Evolutionary conservation across 2,888 invertebrate species (phyloP).

Genomic region (Synergus japonicus): DNA sequence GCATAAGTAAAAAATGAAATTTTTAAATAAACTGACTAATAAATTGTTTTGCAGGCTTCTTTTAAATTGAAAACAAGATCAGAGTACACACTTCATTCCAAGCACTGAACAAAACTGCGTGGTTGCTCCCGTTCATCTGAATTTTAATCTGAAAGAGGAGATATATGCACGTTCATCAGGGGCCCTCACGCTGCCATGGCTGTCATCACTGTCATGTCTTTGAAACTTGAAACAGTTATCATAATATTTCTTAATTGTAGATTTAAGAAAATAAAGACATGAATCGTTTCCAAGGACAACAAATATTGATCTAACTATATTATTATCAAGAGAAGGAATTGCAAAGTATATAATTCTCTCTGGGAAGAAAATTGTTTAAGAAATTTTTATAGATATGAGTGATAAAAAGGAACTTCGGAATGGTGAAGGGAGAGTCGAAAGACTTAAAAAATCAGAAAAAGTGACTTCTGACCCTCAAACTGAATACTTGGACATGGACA

Average conservation of each 20-base stretch:
- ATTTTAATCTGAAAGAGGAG: neutral
- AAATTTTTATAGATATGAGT: slow-evolving; percentile 41
- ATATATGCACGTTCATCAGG: too few relatives aligned
- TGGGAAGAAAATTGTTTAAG: neutral
- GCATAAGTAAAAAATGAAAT: too few relatives aligned
- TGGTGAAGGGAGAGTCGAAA: slow-evolving; percentile 13
- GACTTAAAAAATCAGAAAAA: slow-evolving; percentile 60
- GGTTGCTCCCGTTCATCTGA: neutral
- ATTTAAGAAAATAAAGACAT: too few relatives aligned
- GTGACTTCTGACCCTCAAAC: slow-evolving; percentile 61
- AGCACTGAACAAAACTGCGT: too few relatives aligned
- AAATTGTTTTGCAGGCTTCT: too few relatives aligned
- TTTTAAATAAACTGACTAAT: too few relatives aligned
- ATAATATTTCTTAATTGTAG: too few relatives aligned
- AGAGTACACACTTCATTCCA: too few relatives aligned
- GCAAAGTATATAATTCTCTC: neutral
- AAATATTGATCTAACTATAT: slow-evolving; percentile 11
- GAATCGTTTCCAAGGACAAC: slow-evolving; percentile 19
- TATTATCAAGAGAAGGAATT: neutral
- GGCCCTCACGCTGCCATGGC: too few relatives aligned
- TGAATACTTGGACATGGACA: slow-evolving; percentile 74
- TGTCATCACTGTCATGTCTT: too few relatives aligned
- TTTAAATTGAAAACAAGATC: too few relatives aligned
- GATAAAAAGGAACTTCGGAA: slow-evolving; percentile 46
- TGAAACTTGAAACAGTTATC: too few relatives aligned